Conservation (phyloP, 2,888 invertebrate species). For the Conomelus anceps region DNA sequence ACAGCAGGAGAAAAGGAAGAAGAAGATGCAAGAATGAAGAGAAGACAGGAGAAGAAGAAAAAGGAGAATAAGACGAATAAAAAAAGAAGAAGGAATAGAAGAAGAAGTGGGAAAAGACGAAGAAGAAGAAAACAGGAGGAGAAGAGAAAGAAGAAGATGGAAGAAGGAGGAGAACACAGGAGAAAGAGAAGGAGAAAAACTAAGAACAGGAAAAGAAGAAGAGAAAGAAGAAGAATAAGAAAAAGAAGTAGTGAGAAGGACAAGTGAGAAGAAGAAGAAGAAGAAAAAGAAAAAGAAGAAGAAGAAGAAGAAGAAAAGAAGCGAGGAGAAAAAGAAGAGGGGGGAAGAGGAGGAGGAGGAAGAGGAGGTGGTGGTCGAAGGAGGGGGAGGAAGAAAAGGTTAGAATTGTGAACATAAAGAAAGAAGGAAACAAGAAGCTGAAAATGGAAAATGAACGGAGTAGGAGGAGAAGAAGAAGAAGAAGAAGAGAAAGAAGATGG, state of each 20-base stretch:
- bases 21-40: too few species aligned
- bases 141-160: background rate
- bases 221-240: background rate
- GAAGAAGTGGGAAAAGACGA: background rate
- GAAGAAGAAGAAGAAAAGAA: background rate
- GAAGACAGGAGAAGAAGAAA: too few species aligned
- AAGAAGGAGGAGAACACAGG: background rate
- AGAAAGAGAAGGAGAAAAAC: background rate
- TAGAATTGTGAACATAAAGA: too few species aligned
- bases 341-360: background rate
- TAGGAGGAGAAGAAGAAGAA: too few species aligned
- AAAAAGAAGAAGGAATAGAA: too few species aligned
- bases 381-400: background rate
- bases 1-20: too few species aligned
- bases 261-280: background rate
- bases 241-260: background rate
- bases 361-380: background rate
- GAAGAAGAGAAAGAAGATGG: too few species aligned
- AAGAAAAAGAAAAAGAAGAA: background rate
- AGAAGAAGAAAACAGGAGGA: background rate
- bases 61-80: too few species aligned
- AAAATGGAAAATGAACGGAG: too few species aligned
- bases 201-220: conserved; percentile 19
- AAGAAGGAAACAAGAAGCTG: too few species aligned
- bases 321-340: background rate